phyloP scores from a whole-genome alignment of 2,888 invertebrate genomes.

The Kryphioiulus occultus region DNA sequence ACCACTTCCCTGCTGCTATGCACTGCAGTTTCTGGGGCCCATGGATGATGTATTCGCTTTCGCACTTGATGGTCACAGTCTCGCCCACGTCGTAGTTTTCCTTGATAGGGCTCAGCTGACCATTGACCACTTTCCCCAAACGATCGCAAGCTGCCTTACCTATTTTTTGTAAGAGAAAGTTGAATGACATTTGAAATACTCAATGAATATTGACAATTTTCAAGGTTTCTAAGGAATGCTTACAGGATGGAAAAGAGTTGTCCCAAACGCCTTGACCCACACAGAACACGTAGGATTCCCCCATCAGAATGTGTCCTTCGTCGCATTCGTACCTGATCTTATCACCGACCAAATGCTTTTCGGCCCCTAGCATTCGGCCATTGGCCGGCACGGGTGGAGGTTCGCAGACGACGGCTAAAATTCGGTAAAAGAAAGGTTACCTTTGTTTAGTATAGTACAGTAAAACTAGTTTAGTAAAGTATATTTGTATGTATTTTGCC shows the following conservation, averaged over 20 bases:
- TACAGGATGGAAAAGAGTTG: slow-evolving; percentile 83
- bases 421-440: too few species aligned
- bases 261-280: slow-evolving; percentile 90
- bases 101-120: slow-evolving; percentile 74
- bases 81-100: slow-evolving; percentile 79
- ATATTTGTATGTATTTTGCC: too few species aligned
- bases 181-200: too few species aligned
- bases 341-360: slow-evolving; percentile 77
- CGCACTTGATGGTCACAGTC: slow-evolving; percentile 73
- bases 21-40: slow-evolving; percentile 72
- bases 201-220: too few species aligned
- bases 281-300: slow-evolving; percentile 79
- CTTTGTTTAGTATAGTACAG: too few species aligned
- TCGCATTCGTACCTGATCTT: slow-evolving; percentile 79
- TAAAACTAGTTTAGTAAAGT: too few species aligned
- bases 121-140: slow-evolving; percentile 76
- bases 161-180: slow-evolving; percentile 61
- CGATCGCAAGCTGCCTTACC: slow-evolving; percentile 77
- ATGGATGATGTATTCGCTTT: slow-evolving; percentile 69
- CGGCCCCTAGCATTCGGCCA: slow-evolving; percentile 70
- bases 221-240: too few species aligned
- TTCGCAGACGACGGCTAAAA: slow-evolving; percentile 80
- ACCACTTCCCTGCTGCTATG: slow-evolving; percentile 74
- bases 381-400: slow-evolving; percentile 76
- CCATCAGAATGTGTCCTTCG: slow-evolving; percentile 73